phyloP scores from a whole-genome alignment of 1,140 invertebrate genomes.

The Harlomillsia oculata region DNA sequence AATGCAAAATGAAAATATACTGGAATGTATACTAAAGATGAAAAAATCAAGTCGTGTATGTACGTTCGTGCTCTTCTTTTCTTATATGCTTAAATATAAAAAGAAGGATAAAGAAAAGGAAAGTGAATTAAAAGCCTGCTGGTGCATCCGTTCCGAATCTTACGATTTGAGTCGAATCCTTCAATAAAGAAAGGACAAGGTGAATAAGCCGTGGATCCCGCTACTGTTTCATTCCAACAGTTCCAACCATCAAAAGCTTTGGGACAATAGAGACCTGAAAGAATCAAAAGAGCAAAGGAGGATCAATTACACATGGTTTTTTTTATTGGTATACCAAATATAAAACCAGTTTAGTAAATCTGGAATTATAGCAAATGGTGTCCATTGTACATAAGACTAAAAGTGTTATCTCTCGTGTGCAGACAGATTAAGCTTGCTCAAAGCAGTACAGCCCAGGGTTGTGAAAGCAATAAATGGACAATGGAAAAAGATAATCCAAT shows the following conservation, averaged over 20 bases:
- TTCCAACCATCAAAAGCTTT: constrained; percentile 47
- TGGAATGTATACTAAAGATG: neutral
- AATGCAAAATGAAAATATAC: neutral
- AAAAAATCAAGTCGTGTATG: neutral
- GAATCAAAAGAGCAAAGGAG: too few relatives aligned
- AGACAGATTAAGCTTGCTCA: too few relatives aligned
- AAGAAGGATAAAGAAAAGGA: neutral
- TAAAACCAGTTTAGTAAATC: too few relatives aligned
- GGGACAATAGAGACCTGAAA: constrained; percentile 40
- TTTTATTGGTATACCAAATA: too few relatives aligned
- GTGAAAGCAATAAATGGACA: too few relatives aligned
- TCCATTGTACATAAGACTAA: too few relatives aligned
- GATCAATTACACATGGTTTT: too few relatives aligned
- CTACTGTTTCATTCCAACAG: constrained; percentile 47
- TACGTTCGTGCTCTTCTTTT: neutral
- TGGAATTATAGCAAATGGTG: too few relatives aligned
- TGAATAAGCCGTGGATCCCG: constrained; percentile 42
- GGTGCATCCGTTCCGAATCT: constrained; percentile 33
- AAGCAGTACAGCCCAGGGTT: too few relatives aligned
- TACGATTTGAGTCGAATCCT: constrained; percentile 42
- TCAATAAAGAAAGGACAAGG: constrained; percentile 44
- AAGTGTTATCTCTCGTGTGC: too few relatives aligned
- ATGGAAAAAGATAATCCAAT: too few relatives aligned
- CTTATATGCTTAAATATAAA: neutral
- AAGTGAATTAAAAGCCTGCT: neutral